A percentile compares a stretch with the other conserved stretches of the same genome.
These are phyloP conservation scores for Pontoporia blainvillei DNA, from an alignment of 2,113 vertebrate genomes.

Conservation along the genomic window DNA sequence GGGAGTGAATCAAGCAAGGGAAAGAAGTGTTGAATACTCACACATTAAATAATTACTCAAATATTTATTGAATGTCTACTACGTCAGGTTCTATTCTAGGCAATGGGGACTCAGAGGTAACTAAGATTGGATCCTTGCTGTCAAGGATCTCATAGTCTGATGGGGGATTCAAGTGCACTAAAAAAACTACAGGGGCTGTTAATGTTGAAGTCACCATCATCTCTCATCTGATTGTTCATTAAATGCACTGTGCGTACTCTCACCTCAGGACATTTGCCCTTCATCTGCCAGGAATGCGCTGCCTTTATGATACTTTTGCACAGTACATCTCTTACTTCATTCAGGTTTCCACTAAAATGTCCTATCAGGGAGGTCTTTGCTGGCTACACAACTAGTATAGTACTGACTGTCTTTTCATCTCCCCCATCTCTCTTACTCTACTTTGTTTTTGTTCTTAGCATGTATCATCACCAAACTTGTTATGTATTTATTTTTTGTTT, in stretches of 20 bases:
- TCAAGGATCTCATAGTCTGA: background rate
- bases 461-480: background rate
- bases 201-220: background rate
- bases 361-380: background rate
- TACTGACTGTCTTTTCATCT: background rate
- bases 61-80: background rate
- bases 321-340: background rate
- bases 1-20: background rate
- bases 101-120: background rate
- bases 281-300: background rate
- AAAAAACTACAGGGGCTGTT: background rate
- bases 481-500: background rate
- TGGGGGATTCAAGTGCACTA: background rate
- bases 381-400: background rate
- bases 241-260: background rate
- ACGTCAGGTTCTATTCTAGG: background rate
- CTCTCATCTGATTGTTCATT: background rate
- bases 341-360: background rate
- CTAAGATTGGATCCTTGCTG: background rate
- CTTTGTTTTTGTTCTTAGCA: conserved; percentile 10
- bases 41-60: conserved; percentile 6
- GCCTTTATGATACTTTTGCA: background rate
- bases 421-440: background rate
- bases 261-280: background rate
- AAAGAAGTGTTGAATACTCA: background rate